These are phyloP conservation scores for Rafetus swinhoei DNA, from an alignment of 2,113 vertebrate genomes.

Conservation along the genomic window DNA sequence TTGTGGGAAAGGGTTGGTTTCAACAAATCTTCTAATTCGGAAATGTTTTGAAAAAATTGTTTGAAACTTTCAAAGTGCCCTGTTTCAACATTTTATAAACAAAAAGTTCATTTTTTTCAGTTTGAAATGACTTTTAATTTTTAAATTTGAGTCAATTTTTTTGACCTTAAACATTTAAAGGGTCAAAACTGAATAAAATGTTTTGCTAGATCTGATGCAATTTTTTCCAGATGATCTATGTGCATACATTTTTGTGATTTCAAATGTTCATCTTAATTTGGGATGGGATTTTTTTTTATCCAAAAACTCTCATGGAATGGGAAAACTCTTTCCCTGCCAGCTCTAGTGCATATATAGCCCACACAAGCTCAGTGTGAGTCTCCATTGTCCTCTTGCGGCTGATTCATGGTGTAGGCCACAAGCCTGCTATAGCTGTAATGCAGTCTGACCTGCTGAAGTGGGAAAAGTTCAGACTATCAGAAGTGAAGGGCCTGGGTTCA, in stretches of 20 bases:
- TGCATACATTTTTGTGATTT: neutral
- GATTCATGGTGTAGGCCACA: neutral
- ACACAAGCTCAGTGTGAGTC: neutral
- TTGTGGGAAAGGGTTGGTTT: slow-evolving; percentile 33
- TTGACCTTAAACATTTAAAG: neutral
- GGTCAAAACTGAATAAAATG: neutral
- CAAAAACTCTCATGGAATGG: neutral
- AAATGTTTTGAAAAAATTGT: neutral
- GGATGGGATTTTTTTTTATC: neutral
- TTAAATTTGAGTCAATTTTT: neutral
- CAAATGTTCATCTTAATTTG: neutral
- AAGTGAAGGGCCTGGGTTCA: neutral
- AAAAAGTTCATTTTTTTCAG: slow-evolving; percentile 1
- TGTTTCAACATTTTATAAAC: slow-evolving; percentile 3
- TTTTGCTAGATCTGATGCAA: neutral
- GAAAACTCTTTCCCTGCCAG: neutral
- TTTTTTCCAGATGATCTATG: neutral
- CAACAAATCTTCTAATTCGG: slow-evolving; percentile 15
- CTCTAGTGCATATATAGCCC: neutral
- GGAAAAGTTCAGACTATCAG: neutral
- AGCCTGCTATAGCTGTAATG: neutral
- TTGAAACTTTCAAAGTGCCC: neutral
- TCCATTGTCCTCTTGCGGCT: slow-evolving; percentile 42
- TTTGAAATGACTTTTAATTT: neutral
- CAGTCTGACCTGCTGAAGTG: neutral